phyloP scores from a whole-genome alignment of 1,140 invertebrate genomes.

The Hylaeus anthracinus region DNA sequence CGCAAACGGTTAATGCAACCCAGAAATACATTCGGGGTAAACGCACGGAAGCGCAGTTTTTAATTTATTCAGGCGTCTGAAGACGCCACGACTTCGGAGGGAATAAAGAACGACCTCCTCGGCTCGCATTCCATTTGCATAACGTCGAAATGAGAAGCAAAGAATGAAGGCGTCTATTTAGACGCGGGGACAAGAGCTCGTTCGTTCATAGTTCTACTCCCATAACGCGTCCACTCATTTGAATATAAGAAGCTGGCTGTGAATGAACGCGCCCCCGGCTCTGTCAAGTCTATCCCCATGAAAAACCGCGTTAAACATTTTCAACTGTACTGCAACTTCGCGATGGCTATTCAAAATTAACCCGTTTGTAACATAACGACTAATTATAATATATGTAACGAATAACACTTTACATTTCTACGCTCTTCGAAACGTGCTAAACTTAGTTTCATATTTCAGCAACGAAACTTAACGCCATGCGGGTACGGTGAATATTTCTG shows the following conservation, averaged over 20 bases:
- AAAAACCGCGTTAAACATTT: background rate
- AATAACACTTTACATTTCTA: too few relatives aligned
- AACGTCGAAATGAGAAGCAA: slow-evolving; percentile 71
- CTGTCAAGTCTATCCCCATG: background rate
- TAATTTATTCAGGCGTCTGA: slow-evolving; percentile 45
- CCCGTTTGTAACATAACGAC: background rate
- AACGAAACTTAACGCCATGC: too few relatives aligned
- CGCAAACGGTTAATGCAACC: too few relatives aligned
- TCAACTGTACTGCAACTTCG: background rate
- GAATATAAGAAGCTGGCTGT: slow-evolving; percentile 68
- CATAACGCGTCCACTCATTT: slow-evolving; percentile 70
- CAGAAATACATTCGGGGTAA: slow-evolving; percentile 7
- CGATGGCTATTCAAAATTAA: background rate
- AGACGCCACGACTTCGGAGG: slow-evolving; percentile 33
- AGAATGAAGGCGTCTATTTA: slow-evolving; percentile 72
- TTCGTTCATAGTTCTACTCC: slow-evolving; percentile 63
- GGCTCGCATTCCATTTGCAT: slow-evolving; percentile 68
- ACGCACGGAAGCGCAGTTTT: slow-evolving; percentile 21
- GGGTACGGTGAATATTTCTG: too few relatives aligned
- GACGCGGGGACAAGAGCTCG: slow-evolving; percentile 56
- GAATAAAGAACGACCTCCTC: slow-evolving; percentile 50
- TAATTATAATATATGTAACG: too few relatives aligned
- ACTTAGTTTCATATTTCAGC: too few relatives aligned
- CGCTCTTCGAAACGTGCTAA: too few relatives aligned
- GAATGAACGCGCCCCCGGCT: slow-evolving; percentile 17